These are phyloP conservation scores for Eledone cirrhosa DNA, from an alignment of 2,888 invertebrate species.

Conservation along the genomic window DNA sequence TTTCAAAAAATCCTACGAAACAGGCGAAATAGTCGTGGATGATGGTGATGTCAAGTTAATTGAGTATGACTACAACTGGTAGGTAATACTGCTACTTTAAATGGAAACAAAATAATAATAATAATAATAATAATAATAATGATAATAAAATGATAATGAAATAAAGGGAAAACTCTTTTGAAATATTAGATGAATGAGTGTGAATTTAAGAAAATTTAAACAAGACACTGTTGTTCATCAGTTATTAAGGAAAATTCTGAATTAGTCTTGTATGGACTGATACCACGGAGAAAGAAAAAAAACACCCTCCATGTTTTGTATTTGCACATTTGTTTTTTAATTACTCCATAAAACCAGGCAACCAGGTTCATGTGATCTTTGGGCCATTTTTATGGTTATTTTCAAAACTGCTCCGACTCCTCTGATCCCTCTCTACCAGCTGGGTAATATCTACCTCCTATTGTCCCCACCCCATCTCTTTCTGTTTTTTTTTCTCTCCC, in stretches of 20 bases:
- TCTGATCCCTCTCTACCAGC: too few species aligned
- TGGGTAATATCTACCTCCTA: background rate
- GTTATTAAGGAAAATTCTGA: constrained; percentile 4
- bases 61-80: constrained; percentile 25
- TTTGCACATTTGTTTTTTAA: constrained; percentile 26
- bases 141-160: background rate
- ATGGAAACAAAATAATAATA: constrained; percentile 7
- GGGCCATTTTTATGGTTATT: background rate
- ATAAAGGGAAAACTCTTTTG: constrained; percentile 6
- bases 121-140: background rate
- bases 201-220: too few species aligned
- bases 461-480: background rate
- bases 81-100: constrained; percentile 27
- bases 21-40: background rate
- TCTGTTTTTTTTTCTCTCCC: background rate
- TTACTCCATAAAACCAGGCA: constrained; percentile 10
- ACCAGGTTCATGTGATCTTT: constrained; percentile 9
- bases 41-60: constrained; percentile 9
- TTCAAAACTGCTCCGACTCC: too few species aligned
- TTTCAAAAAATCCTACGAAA: background rate
- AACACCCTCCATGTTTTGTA: constrained; percentile 23
- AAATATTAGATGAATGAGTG: constrained; percentile 17
- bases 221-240: background rate
- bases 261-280: constrained; percentile 20
- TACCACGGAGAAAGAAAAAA: background rate